Evolutionary conservation across 2,888 invertebrate genomes (phyloP).

Genomic region (Trachelus stipa): DNA sequence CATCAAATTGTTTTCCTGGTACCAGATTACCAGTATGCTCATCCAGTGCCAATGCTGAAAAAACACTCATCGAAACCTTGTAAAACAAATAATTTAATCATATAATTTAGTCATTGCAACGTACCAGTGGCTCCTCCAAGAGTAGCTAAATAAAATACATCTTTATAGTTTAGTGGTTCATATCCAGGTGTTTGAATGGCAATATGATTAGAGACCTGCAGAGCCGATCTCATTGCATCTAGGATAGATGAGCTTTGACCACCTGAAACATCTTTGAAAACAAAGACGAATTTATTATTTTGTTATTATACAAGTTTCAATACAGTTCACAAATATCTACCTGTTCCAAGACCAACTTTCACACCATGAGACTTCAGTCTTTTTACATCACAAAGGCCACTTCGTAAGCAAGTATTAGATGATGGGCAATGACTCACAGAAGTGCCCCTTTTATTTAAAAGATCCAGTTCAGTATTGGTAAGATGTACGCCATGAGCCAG

Average conservation of each 20-base stretch:
- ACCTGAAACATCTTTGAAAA: slow-evolving; percentile 80
- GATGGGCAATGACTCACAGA: slow-evolving; percentile 88
- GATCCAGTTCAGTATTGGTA: slow-evolving; percentile 75
- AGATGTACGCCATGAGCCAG: slow-evolving; percentile 88
- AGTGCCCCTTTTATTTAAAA: slow-evolving; percentile 73
- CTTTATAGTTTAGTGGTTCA: slow-evolving; percentile 75
- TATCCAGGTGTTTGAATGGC: slow-evolving; percentile 69
- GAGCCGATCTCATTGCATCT: slow-evolving; percentile 78
- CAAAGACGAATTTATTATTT: slow-evolving; percentile 6
- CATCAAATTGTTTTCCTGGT: slow-evolving; percentile 89
- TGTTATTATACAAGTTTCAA: neutral
- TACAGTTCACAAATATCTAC: slow-evolving; percentile 65
- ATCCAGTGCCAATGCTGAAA: slow-evolving; percentile 79
- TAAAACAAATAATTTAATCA: too few species aligned
- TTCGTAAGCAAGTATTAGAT: slow-evolving; percentile 84
- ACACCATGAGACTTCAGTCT: slow-evolving; percentile 74
- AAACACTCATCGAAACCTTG: slow-evolving; percentile 17
- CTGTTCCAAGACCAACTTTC: slow-evolving; percentile 87
- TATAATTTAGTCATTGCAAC: too few species aligned
- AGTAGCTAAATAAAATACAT: slow-evolving; percentile 87
- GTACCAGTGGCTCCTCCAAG: slow-evolving; percentile 85
- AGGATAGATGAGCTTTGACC: slow-evolving; percentile 83
- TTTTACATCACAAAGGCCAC: slow-evolving; percentile 84
- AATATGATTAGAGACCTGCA: slow-evolving; percentile 80
- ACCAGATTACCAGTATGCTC: slow-evolving; percentile 82